A percentile compares a stretch with the other conserved stretches of the same genome.
These are phyloP conservation scores for Furcifer pardalis DNA, from an alignment of 2,797 vertebrate genomes.

Conservation along the genomic window DNA sequence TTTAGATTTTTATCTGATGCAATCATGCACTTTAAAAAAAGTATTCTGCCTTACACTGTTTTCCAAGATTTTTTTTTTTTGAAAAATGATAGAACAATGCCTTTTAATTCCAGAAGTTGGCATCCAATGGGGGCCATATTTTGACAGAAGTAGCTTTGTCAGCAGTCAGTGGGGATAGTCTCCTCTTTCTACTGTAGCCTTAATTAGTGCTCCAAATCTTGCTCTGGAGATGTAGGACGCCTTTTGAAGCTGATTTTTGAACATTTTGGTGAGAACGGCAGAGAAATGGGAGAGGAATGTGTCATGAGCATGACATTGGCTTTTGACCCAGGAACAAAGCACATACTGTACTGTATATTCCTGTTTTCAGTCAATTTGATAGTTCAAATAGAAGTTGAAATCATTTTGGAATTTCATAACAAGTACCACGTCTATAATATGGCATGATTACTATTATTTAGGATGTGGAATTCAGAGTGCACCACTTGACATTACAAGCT, in stretches of 20 bases:
- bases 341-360: neutral
- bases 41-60: neutral
- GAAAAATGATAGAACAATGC: neutral
- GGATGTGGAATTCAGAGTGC: neutral
- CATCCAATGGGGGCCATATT: no score
- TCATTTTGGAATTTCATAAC: neutral
- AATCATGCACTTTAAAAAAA: neutral
- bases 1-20: neutral
- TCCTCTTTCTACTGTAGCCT: no score
- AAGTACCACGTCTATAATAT: neutral
- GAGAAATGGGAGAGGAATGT: no score
- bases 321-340: neutral
- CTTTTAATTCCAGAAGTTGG: neutral
- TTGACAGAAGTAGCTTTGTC: no score
- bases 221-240: no score
- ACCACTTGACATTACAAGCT: conserved; percentile 1
- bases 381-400: neutral
- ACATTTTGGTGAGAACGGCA: no score
- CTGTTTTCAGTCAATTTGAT: neutral
- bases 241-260: no score
- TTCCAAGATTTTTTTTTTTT: neutral
- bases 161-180: no score
- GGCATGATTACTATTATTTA: conserved; percentile 1
- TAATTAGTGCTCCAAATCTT: no score
- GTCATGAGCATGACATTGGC: no score